Evolutionary conservation across 2,113 vertebrate species (phyloP).

Genomic region (Prunella fulvescens): DNA sequence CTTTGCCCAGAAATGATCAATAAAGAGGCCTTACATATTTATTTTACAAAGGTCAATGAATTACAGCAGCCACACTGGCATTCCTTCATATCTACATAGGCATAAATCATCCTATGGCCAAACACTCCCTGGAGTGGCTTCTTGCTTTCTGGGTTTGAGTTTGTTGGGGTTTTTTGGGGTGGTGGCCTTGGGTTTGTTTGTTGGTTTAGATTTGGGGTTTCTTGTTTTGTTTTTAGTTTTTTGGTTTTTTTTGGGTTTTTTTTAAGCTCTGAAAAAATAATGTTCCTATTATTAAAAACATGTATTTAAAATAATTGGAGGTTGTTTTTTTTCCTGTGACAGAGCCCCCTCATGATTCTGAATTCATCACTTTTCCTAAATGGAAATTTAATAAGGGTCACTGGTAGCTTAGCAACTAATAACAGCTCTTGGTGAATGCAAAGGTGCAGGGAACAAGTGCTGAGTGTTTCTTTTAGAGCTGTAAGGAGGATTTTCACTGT

Average conservation of each 20-base stretch:
- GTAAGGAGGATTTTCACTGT: not conserved
- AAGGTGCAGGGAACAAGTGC: constrained; percentile 1
- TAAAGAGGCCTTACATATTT: not conserved
- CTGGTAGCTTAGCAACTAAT: constrained; percentile 65
- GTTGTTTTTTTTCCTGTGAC: not conserved
- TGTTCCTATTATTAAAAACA: not conserved
- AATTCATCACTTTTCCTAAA: not conserved
- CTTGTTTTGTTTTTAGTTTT: too few species aligned
- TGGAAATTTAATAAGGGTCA: constrained; percentile 43
- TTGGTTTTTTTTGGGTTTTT: too few species aligned
- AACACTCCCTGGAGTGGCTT: not conserved
- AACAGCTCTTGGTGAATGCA: not conserved
- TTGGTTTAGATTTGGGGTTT: rapidly evolving
- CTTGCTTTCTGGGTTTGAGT: not conserved
- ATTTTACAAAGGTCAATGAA: not conserved
- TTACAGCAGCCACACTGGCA: not conserved
- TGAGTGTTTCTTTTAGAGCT: not conserved
- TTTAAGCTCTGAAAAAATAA: not conserved
- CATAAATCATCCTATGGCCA: not conserved
- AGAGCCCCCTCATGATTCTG: not conserved
- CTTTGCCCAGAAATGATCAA: not conserved
- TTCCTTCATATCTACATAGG: not conserved
- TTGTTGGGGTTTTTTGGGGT: not conserved
- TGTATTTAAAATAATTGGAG: not conserved
- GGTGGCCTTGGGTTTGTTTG: not conserved